Conservation (phyloP, 2,888 invertebrate genomes). For the Lasioglossum calceatum region DNA sequence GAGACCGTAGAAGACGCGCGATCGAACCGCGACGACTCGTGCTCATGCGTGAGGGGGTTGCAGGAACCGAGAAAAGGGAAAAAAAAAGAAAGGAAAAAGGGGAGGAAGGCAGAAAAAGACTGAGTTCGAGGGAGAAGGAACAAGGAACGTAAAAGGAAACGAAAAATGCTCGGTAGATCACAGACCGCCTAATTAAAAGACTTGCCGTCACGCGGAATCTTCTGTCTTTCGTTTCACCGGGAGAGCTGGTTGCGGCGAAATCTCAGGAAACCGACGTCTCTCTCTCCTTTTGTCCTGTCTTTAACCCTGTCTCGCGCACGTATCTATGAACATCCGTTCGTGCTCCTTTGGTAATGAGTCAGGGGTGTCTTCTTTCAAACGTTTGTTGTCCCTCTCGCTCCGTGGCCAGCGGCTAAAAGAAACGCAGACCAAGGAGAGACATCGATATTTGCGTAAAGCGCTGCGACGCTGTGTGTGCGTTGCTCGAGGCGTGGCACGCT, state of each 20-base stretch:
- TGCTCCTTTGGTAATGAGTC: slow-evolving; percentile 56
- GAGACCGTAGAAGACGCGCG: neutral
- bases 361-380: slow-evolving; percentile 47
- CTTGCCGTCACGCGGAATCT: slow-evolving; percentile 58
- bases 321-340: slow-evolving; percentile 51
- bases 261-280: slow-evolving; percentile 59
- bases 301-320: slow-evolving; percentile 45
- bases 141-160: slow-evolving; percentile 28
- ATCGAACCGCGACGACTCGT: slow-evolving; percentile 11
- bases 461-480: neutral
- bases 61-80: neutral
- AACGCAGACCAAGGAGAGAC: neutral
- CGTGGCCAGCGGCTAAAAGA: slow-evolving; percentile 10
- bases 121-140: neutral
- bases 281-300: slow-evolving; percentile 53
- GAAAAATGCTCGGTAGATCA: slow-evolving; percentile 70
- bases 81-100: neutral
- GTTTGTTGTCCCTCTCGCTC: slow-evolving; percentile 24
- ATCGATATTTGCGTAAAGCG: slow-evolving; percentile 33
- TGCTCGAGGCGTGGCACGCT: neutral
- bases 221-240: slow-evolving; percentile 47
- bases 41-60: slow-evolving; percentile 1
- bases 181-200: slow-evolving; percentile 74
- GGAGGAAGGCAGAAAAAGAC: slow-evolving; percentile 44
- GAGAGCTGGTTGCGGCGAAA: slow-evolving; percentile 52